Conservation (phyloP, 2,888 invertebrate genomes). For the Melanotus villosus region DNA sequence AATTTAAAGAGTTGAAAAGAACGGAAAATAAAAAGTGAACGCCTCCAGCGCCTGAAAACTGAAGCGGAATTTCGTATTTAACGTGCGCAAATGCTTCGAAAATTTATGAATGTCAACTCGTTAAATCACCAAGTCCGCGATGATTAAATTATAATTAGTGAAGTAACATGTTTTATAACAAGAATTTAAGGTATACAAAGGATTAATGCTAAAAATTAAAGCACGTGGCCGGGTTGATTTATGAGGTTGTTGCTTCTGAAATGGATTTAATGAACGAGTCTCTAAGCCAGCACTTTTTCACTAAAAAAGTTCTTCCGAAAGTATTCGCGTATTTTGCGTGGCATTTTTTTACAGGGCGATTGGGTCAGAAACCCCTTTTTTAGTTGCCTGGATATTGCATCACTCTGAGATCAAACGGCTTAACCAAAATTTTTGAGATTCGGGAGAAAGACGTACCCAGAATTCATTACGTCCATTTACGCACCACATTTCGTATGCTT, state of each 20-base stretch:
- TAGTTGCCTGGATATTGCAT: conserved; percentile 15
- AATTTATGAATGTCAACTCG: too few relatives aligned
- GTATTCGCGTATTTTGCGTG: conserved; percentile 8
- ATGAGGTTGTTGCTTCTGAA: conserved; percentile 14
- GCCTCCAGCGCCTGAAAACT: too few relatives aligned
- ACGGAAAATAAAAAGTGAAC: too few relatives aligned
- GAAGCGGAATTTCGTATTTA: too few relatives aligned
- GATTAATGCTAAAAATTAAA: background rate
- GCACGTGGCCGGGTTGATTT: conserved; percentile 1
- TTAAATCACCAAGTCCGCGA: too few relatives aligned
- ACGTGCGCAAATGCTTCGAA: too few relatives aligned
- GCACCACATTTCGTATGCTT: background rate
- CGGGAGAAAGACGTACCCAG: background rate
- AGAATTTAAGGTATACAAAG: too few relatives aligned
- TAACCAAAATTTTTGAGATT: conserved; percentile 20
- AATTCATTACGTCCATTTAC: conserved; percentile 21
- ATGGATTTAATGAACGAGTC: conserved; percentile 4
- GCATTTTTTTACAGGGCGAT: background rate
- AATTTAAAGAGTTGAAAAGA: too few relatives aligned
- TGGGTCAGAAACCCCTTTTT: conserved; percentile 24
- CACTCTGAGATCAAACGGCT: conserved; percentile 23
- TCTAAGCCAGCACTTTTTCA: conserved; percentile 8
- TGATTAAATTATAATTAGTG: too few relatives aligned
- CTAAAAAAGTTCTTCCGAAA: conserved; percentile 3
- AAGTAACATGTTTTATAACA: too few relatives aligned